A percentile compares a stretch with the other conserved stretches of the same genome.
Conservation (phyloP, 2,113 vertebrate species). For the Anhinga anhinga region DNA sequence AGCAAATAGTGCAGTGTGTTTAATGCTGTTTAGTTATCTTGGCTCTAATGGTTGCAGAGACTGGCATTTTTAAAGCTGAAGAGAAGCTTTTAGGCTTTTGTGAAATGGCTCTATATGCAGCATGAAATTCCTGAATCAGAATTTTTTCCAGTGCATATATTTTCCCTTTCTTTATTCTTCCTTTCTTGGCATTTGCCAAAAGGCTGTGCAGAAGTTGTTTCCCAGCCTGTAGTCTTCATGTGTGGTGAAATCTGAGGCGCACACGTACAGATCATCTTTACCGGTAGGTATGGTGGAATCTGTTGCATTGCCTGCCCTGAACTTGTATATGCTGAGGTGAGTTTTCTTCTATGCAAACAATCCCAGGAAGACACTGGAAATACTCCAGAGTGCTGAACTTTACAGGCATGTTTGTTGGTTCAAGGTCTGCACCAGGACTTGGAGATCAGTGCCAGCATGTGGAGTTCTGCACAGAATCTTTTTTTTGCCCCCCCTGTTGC, state of each 20-base stretch:
- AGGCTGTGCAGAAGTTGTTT: background rate
- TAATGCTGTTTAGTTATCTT: background rate
- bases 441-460: background rate
- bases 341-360: background rate
- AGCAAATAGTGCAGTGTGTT: background rate
- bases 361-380: background rate
- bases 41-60: background rate
- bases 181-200: background rate
- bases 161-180: background rate
- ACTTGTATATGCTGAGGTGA: background rate
- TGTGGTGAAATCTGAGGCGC: accelerated
- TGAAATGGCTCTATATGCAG: background rate
- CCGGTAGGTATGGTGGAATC: background rate
- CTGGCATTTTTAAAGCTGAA: background rate
- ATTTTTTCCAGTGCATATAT: background rate
- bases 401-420: background rate
- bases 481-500: accelerated
- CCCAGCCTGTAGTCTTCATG: background rate
- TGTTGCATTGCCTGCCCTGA: background rate
- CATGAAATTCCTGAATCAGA: background rate
- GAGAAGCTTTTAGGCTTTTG: background rate
- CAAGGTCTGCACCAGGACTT: background rate
- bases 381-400: background rate
- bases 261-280: background rate
- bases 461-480: background rate